phyloP scores from a whole-genome alignment of 2,797 vertebrate genomes.

The Brotogeris chrysoptera region DNA sequence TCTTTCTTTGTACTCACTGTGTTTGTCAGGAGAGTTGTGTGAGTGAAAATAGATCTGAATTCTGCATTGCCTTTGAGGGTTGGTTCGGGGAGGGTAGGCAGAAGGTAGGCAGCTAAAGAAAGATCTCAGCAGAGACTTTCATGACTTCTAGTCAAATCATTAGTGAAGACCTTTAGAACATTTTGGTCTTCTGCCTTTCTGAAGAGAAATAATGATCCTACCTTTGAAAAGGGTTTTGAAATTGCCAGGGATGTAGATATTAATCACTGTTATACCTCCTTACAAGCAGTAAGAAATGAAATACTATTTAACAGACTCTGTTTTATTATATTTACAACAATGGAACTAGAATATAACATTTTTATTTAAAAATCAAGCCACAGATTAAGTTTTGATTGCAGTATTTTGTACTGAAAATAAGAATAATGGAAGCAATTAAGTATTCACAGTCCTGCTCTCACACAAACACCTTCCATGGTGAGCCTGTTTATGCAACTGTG shows the following conservation, averaged over 20 bases:
- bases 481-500: conserved; percentile 64
- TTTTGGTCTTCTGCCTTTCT: conserved; percentile 8
- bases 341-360: conserved; percentile 7
- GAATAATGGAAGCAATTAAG: conserved; percentile 68
- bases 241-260: neutral
- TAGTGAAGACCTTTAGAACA: neutral
- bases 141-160: neutral
- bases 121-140: neutral
- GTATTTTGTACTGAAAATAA: conserved; percentile 47
- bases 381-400: conserved; percentile 62
- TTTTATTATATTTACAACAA: conserved; percentile 54
- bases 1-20: neutral
- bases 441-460: conserved; percentile 49
- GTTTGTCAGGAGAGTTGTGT: neutral
- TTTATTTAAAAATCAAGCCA: conserved; percentile 47
- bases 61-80: neutral
- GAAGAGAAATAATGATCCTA: conserved; percentile 7
- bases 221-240: conserved; percentile 22
- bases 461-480: conserved; percentile 64
- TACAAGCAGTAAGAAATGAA: conserved; percentile 1
- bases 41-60: neutral
- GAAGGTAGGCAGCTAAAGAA: neutral
- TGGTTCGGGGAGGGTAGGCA: neutral
- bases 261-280: conserved; percentile 9
- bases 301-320: neutral